These are phyloP conservation scores for Troides helena DNA, from an alignment of 2,888 invertebrate species.

Conservation along the genomic window DNA sequence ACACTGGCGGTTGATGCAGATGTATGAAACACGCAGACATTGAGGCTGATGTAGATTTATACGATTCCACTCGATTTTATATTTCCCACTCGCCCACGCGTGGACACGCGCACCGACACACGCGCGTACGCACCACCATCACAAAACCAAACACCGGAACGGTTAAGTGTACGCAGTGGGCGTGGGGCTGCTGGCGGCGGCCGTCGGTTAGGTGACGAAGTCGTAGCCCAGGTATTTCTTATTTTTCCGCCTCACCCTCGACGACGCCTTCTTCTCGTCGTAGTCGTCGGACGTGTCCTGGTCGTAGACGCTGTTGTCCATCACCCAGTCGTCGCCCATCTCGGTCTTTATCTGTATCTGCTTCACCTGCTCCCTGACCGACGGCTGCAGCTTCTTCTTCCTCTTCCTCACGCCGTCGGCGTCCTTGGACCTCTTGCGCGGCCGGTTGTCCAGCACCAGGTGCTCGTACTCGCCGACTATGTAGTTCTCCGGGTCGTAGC, in stretches of 20 bases:
- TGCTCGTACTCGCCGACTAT: constrained; percentile 69
- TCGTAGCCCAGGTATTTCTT: constrained; percentile 73
- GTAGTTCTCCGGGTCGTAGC: constrained; percentile 69
- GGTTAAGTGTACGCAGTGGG: background rate
- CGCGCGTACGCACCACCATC: background rate
- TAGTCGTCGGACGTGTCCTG: constrained; percentile 56
- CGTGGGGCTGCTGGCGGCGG: background rate
- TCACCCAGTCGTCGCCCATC: constrained; percentile 61
- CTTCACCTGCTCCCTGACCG: constrained; percentile 44
- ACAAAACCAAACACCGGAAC: constrained; percentile 11
- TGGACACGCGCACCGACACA: no score
- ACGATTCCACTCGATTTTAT: no score
- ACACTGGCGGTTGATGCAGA: no score
- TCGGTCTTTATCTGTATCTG: constrained; percentile 45
- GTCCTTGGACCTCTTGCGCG: constrained; percentile 54
- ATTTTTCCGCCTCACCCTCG: constrained; percentile 71
- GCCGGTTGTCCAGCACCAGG: constrained; percentile 60
- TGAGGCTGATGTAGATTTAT: no score
- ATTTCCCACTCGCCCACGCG: no score
- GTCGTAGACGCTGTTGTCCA: constrained; percentile 62
- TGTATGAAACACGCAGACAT: no score
- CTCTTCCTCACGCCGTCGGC: constrained; percentile 38
- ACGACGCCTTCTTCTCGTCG: constrained; percentile 61
- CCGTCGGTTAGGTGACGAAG: constrained; percentile 57
- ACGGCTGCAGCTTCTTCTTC: constrained; percentile 48